A percentile compares a stretch with the other conserved stretches of the same genome.
Evolutionary conservation across 2,797 vertebrate genomes (phyloP).

Genomic region (Sebastiscus albofasciatus): DNA sequence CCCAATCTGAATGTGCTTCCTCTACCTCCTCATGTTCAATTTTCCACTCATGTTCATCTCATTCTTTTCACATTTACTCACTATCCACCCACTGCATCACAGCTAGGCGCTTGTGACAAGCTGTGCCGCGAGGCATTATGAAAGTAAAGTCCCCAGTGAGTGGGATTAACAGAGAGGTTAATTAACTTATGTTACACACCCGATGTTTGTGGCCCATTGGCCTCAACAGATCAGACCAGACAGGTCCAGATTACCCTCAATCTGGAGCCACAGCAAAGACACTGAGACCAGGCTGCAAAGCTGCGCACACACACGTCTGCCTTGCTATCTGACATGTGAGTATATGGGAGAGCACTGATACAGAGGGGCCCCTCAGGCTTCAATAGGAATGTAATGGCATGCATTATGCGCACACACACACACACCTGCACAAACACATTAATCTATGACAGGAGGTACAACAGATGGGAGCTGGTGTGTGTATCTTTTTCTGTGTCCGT

Average conservation of each 20-base stretch:
- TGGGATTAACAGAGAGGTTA: slow-evolving; percentile 61
- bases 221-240: slow-evolving; percentile 30
- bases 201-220: slow-evolving; percentile 49
- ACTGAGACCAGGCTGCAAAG: background rate
- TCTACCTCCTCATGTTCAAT: background rate
- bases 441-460: slow-evolving; percentile 39
- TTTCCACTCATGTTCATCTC: background rate
- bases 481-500: slow-evolving; percentile 23
- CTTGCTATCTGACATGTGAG: slow-evolving; percentile 10
- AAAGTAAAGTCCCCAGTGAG: slow-evolving; percentile 45
- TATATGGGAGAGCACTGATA: slow-evolving; percentile 14
- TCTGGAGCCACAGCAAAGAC: slow-evolving; percentile 19
- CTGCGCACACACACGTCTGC: background rate
- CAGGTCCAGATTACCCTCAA: slow-evolving; percentile 59
- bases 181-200: slow-evolving; percentile 63
- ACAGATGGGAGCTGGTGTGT: slow-evolving; percentile 45
- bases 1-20: background rate
- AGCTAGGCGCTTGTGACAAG: background rate
- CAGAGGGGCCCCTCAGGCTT: slow-evolving; percentile 26
- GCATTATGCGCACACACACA: slow-evolving; percentile 35
- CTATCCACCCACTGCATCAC: background rate
- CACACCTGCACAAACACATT: slow-evolving; percentile 45
- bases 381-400: slow-evolving; percentile 44
- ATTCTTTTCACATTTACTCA: background rate
- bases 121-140: slow-evolving; percentile 33